A percentile compares a stretch with the other conserved stretches of the same genome.
Conservation (phyloP, 2,797 vertebrate species). For the Channallabes apus region DNA sequence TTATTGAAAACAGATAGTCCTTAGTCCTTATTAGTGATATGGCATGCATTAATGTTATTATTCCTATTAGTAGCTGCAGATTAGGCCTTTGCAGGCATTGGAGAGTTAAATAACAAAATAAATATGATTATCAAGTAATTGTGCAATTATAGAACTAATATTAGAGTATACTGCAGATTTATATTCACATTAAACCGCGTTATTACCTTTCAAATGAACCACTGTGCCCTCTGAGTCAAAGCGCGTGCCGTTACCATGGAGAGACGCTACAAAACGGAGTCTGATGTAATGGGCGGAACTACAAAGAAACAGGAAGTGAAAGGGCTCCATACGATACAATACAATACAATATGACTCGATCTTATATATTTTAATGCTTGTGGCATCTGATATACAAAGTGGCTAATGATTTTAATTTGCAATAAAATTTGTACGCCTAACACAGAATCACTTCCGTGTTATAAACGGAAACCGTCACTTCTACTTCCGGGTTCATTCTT, state of each 20-base stretch:
- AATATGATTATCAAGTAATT: not conserved
- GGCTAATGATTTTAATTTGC: not conserved
- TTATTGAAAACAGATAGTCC: not conserved
- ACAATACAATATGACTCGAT: not conserved
- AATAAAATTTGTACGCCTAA: not conserved
- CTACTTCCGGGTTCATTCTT: not conserved
- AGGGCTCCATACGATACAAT: too few relatives aligned
- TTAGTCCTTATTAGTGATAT: too few relatives aligned
- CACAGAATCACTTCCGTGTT: not conserved
- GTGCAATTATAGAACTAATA: not conserved
- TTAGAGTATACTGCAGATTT: too few relatives aligned
- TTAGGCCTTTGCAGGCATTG: not conserved
- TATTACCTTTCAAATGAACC: constrained; percentile 56
- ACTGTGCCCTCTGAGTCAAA: constrained; percentile 36
- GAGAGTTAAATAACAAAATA: not conserved
- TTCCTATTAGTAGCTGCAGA: not conserved
- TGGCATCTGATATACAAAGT: not conserved
- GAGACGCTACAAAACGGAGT: constrained; percentile 67
- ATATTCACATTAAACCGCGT: not conserved
- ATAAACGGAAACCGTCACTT: not conserved
- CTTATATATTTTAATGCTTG: not conserved
- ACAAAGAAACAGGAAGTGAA: constrained; percentile 2
- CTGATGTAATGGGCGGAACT: constrained; percentile 7
- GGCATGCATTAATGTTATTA: not conserved
- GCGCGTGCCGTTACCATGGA: constrained; percentile 76